Evolutionary conservation across 2,113 vertebrate species (phyloP).

Genomic region (Zosterops hypoxanthus): DNA sequence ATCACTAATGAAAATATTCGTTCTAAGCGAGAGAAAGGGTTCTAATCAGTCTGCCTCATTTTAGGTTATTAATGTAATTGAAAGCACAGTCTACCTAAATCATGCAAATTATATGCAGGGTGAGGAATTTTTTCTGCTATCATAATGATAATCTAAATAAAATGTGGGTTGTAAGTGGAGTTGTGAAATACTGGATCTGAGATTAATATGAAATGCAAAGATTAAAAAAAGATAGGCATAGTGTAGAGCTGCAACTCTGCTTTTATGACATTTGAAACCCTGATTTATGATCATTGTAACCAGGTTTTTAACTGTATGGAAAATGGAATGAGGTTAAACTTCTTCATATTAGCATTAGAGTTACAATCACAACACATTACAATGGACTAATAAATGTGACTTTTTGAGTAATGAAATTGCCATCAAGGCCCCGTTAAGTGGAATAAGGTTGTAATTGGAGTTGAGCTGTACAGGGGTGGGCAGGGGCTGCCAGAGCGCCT

Average conservation of each 20-base stretch:
- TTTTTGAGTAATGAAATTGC: slow-evolving; percentile 73
- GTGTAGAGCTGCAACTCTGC: slow-evolving; percentile 4
- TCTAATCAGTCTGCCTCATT: slow-evolving; percentile 55
- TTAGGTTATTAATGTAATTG: slow-evolving; percentile 66
- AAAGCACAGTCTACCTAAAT: slow-evolving; percentile 65
- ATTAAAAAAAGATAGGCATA: not conserved
- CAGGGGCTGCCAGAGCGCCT: not conserved
- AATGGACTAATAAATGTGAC: slow-evolving; percentile 74
- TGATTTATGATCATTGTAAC: slow-evolving; percentile 72
- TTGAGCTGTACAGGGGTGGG: not conserved
- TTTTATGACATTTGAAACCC: slow-evolving; percentile 58
- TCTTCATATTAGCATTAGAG: slow-evolving; percentile 70
- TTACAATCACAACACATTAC: slow-evolving; percentile 71
- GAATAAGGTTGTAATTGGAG: slow-evolving; percentile 62
- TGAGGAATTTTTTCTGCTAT: slow-evolving; percentile 35
- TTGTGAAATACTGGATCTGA: slow-evolving; percentile 53
- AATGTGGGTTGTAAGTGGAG: slow-evolving; percentile 36
- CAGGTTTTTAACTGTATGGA: slow-evolving; percentile 65
- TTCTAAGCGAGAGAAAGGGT: slow-evolving; percentile 51
- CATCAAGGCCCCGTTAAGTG: slow-evolving; percentile 67
- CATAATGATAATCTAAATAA: slow-evolving; percentile 68
- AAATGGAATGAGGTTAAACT: slow-evolving; percentile 74
- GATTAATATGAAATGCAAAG: slow-evolving; percentile 60
- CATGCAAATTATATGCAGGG: slow-evolving; percentile 63
- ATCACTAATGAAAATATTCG: not conserved